Evolutionary conservation across 2,113 vertebrate species (phyloP), one percentile per base, ranked within the genome.

Genomic region (Zosterops hypoxanthus): DNA sequence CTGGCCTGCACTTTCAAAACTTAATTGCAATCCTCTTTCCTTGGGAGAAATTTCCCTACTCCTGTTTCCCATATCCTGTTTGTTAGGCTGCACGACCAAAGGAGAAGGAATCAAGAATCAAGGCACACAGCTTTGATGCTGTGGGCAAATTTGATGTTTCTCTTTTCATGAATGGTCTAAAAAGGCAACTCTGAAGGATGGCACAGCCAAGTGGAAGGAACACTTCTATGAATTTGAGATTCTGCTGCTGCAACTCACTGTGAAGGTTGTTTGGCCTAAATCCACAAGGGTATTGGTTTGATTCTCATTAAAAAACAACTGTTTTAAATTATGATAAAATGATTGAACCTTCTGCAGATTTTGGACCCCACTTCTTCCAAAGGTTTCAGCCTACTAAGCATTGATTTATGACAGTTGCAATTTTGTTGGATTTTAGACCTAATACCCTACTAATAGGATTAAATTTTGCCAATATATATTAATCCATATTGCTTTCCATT

Each of bases 61-160:
- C 16, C 9, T 47, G 3, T 85, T 84, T 82, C 57, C 39, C 68
- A 39, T 71, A 50, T 59, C 56, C 60, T 71, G 14, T 46, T 44
- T 75, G 12, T 46, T 44, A 78, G 12, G 19, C 24, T 71, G n/a
- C 33, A 21, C 2, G 5, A 63, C 12, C 9, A 46, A 79, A 6
- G 5, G 11, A 20, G 2, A 47, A 68, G 22, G 22, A 52, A 57
- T n/a, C 19, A 69, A 31, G 8, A 56, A 69, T 41, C 7, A 76
- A 44, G 11, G 11, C 24, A 49, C 2, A 8, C 2, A 9, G 8
- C 23, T 61, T 12, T 39, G 39, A 19, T 3, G 0, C 12, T 39
- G 9, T 52, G 31, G 29, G 26, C 19, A 25, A 5, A 28, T 60
- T 12, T 68, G 26, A 11, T 29, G 5, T 55, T 89, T 66, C 36